Conservation (phyloP, 2,797 vertebrate genomes). For the Coracias cyanogaster region DNA sequence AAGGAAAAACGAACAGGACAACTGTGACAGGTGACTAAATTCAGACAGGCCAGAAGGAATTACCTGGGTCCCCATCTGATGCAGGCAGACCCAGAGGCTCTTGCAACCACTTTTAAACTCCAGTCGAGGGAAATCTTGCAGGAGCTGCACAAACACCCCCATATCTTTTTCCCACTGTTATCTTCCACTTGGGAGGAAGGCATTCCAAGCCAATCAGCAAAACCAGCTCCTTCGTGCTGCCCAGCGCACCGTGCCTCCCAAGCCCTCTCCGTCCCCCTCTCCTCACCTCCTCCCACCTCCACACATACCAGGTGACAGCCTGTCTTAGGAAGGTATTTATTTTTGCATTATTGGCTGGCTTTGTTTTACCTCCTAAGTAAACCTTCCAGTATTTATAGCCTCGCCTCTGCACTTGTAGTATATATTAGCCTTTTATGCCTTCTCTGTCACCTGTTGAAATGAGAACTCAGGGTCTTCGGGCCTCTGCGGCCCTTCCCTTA, state of each 20-base stretch:
- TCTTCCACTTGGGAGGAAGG: neutral
- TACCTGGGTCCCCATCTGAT: rapidly evolving
- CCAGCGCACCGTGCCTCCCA: rapidly evolving
- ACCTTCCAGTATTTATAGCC: constrained; percentile 71
- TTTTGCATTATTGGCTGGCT: constrained; percentile 66
- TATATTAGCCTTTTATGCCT: constrained; percentile 80
- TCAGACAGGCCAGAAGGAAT: neutral
- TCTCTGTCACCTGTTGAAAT: constrained; percentile 90
- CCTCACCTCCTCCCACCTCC: neutral
- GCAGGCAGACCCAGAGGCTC: neutral
- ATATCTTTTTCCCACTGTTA: neutral
- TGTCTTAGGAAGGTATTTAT: constrained; percentile 66
- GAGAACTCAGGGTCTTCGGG: constrained; percentile 77
- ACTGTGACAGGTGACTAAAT: neutral
- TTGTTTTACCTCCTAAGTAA: constrained; percentile 74
- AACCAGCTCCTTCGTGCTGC: neutral
- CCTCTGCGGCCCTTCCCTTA: constrained; percentile 77
- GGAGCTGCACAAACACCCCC: neutral
- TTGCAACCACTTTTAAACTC: neutral
- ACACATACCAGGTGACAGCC: constrained; percentile 44
- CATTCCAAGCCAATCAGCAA: neutral
- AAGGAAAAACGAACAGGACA: rapidly evolving
- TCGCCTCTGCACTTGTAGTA: constrained; percentile 71
- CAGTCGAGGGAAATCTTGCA: rapidly evolving
- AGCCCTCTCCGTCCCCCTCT: rapidly evolving